Base-by-base conservation (phyloP, 2,888 invertebrate species). In the Embidobia sp. region DNA sequence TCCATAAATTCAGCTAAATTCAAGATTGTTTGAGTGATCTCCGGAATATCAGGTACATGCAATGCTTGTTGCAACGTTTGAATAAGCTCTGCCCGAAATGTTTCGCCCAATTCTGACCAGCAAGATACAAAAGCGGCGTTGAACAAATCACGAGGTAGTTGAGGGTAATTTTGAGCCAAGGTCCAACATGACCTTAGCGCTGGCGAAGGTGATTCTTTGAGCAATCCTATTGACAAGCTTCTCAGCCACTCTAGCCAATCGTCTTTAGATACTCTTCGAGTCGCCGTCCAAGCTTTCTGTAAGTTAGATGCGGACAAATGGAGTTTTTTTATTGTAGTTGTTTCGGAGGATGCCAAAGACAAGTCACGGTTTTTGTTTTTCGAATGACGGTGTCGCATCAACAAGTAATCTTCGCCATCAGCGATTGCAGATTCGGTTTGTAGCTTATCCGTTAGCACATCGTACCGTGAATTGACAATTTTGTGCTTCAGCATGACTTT, bases 1-100 rank as follows among this genome's bases (percentile, higher is more conserved):
- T 99, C 99, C 98, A 99, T 98, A 85, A 99, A 99, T 90, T 99
- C 99, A 0, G 98, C 98, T 77, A 99, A 91, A 91, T 99, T 99
- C 8, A 99, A 91, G 75, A 99, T 95, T 0, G 98, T 97, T 85
- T 98, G 98, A 0, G 98, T 98, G 40, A 98, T 94, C 88, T 99
- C 98, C 0, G 98, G 97, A 59, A 98, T 94, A 86, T 98, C 98
- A 2, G 97, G 97, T 0, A 98, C 97, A 70, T 94, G 94, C 4
- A 99, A 90, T 0, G 99, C 99, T 86, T 96, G 95, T 82, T 97
- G 95, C 22, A 99, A 90, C 22, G 96, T 96, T 55, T 93, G 92
- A 5, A 98, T 95, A 1, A 99, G 91, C 84, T 98, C 97, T 33
- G 94, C 92, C 78, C 97, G 96, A 66, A 95, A 94, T 0, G 93